Conservation (phyloP, 2,113 vertebrate species). For the Haliaeetus leucogaster region DNA sequence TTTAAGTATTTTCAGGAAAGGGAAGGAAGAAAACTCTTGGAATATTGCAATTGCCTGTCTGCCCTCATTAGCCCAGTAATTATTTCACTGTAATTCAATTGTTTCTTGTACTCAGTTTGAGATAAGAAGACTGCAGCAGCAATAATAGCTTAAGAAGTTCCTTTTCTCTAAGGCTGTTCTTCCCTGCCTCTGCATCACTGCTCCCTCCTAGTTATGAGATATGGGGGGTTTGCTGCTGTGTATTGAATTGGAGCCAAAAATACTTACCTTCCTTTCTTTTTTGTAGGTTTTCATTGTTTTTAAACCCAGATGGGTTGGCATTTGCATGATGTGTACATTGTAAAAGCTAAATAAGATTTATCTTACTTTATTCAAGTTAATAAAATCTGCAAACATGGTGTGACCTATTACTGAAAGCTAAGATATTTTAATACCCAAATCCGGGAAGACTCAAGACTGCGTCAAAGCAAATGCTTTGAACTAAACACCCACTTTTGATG, state of each 20-base stretch:
- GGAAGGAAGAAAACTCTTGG: background rate
- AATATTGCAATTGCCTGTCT: background rate
- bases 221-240: background rate
- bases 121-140: background rate
- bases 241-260: slow-evolving; percentile 4
- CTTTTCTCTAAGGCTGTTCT: background rate
- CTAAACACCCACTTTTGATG: background rate
- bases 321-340: background rate
- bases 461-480: background rate
- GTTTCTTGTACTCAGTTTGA: background rate
- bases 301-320: background rate
- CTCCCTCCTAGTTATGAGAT: background rate
- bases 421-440: background rate
- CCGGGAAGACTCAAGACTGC: background rate
- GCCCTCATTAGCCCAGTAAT: background rate
- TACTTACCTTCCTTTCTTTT: background rate
- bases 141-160: background rate
- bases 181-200: background rate
- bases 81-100: slow-evolving; percentile 13
- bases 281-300: background rate
- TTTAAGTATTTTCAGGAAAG: slow-evolving; percentile 42
- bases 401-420: background rate
- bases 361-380: background rate
- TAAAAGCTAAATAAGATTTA: background rate
- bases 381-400: background rate